Evolutionary conservation across 2,888 invertebrate genomes (phyloP).

Genomic region (Himalopsyche japonica): DNA sequence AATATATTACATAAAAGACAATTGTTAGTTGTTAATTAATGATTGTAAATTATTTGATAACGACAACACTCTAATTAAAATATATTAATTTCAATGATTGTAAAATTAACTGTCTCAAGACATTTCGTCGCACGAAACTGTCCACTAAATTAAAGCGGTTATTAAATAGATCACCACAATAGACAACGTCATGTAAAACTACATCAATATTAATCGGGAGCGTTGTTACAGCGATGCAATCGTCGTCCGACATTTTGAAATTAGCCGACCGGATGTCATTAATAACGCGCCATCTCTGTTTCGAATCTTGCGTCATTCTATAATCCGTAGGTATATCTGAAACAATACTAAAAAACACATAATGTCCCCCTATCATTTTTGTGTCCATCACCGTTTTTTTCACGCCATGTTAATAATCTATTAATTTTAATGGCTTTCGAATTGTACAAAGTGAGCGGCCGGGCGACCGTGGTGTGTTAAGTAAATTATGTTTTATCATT

Average conservation of each 20-base stretch:
- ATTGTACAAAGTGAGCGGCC: neutral
- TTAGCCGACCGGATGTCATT: neutral
- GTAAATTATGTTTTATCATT: neutral
- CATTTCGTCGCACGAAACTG: too few relatives aligned
- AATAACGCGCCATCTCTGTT: neutral
- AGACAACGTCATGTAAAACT: too few relatives aligned
- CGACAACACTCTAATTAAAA: too few relatives aligned
- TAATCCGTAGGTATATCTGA: neutral
- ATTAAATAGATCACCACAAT: too few relatives aligned
- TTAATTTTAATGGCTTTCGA: conserved; percentile 6
- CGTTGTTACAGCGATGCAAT: neutral
- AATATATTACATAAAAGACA: too few relatives aligned
- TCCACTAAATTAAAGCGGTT: too few relatives aligned
- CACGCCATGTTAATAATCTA: neutral
- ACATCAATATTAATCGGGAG: neutral
- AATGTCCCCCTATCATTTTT: neutral
- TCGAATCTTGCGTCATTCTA: neutral
- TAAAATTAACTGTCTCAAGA: too few relatives aligned
- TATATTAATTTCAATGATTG: too few relatives aligned
- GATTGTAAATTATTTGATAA: too few relatives aligned
- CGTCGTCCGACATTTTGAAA: neutral
- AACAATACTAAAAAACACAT: neutral
- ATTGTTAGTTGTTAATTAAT: too few relatives aligned
- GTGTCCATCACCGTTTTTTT: neutral
- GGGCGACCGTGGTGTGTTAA: neutral